Percentiles rank a stretch among this genome's conserved stretches.
Evolutionary conservation across 2,113 vertebrate genomes (phyloP).

Genomic region (Oceanites oceanicus): DNA sequence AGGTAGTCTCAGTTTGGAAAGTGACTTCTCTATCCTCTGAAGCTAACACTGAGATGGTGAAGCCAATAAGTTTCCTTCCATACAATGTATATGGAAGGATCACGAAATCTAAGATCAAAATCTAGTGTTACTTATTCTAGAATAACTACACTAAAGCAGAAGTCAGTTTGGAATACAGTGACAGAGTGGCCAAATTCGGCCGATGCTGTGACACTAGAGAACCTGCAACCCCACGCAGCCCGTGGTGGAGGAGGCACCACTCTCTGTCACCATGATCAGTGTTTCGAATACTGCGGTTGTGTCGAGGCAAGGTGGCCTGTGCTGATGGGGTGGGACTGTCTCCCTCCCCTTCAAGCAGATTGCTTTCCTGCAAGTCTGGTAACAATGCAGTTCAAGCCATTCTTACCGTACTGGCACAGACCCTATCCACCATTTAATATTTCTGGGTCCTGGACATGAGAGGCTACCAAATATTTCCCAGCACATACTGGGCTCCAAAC

Average conservation of each 20-base stretch:
- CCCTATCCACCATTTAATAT: not conserved
- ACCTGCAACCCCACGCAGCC: not conserved
- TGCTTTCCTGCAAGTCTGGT: not conserved
- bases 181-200: not conserved
- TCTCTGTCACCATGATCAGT: not conserved
- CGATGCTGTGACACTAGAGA: not conserved
- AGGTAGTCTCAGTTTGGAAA: not conserved
- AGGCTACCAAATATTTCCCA: not conserved
- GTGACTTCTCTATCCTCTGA: not conserved
- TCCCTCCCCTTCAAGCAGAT: not conserved
- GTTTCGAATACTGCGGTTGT: not conserved
- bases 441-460: not conserved
- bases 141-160: not conserved
- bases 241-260: fast-evolving
- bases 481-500: not conserved
- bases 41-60: not conserved
- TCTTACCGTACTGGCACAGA: not conserved
- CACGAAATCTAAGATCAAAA: not conserved
- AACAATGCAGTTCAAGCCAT: not conserved
- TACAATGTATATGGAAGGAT: not conserved
- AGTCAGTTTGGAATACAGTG: not conserved
- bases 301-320: not conserved
- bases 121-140: not conserved
- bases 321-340: not conserved
- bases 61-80: not conserved